Evolutionary conservation across 2,888 invertebrate species (phyloP), one percentile per base, ranked within the genome.

Genomic region (Drosophila colorata): DNA sequence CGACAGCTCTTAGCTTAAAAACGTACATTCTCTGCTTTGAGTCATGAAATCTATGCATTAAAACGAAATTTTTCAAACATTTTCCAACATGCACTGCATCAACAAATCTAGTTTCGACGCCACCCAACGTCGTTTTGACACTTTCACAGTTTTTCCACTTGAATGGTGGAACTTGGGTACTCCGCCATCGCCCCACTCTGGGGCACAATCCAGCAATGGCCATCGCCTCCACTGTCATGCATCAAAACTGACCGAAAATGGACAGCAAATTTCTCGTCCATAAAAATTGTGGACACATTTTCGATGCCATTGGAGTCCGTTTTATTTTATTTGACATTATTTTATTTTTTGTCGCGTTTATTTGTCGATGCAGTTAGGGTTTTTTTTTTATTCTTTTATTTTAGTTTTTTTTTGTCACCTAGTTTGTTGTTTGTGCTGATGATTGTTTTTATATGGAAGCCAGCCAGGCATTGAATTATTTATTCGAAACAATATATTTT

Each of bases 231-330:
- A 56, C 53, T 57, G 61, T 58, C 59, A 74, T 65, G 41, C 70
- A 78, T 71, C 75, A 67, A 63, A 58, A 58, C 59, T 70, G 52
- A 70, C 70, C 66, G 40, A 67, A 68, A 78, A 74, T 66, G 52
- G 53, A 52, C 58, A 77, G 55, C 64, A 79, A 74, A 71, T 65
- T 71, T 77, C 46, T 33, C 77, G 59, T 67, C 56, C 31, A 68
- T 77, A 74, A 73, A 79, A 74, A 70, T 70, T 69, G 67, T 73
- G 66, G 57, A 59, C 63, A 73, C 65, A 66, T 71, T 74, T 67
- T 71, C 46, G 41, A 20, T 38, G 16, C n/a, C 40, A 38, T 53
- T 68, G 38, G 31, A 41, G 46, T 43, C 35, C 31, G 57, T 44
- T 56, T 25, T 16, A 52, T 69, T 69, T 59, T 57, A 47, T 48